Evolutionary conservation across 2,113 vertebrate species (phyloP), one percentile per base, ranked within the genome.

Genomic region (Anhinga anhinga): DNA sequence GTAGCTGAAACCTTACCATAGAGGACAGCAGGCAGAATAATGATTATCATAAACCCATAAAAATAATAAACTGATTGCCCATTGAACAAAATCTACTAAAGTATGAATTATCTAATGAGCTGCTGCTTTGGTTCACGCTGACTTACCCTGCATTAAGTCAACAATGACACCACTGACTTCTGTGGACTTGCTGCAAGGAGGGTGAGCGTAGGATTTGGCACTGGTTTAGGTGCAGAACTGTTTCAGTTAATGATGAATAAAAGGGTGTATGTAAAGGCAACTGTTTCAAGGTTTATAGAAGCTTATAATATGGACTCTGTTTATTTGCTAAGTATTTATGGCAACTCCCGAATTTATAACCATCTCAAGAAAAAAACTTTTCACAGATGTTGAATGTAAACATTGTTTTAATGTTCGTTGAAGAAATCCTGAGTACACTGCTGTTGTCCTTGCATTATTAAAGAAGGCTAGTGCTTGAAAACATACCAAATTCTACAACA

Each of bases 21-120:
- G 93, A 96, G 73, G 91, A 97, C 97, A 94, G 92, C 88, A 96
- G 94, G 86, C 59, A 96, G 86, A 96, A 92, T 88, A 91, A 95
- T 91, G 88, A 76, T 93, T 94, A 93, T 94, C 96, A 95, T 56
- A 66, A 94, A 95, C 59, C 63, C 81, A 65, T 86, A 87, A 88
- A 89, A 97, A 96, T 91, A 93, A 92, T 95, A 82, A 86, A 96
- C 42, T 77, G 84, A 94, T 95, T 90, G 56, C 32, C 90, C 58
- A 87, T 81, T 95, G 73, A 88, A 87, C 38, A 94, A 96, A 96
- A 86, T 83, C 40, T 71, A 32, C 78, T 90, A 88, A 90, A 88
- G 44, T 86, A 93, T 94, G 77, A 95, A 93, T 96, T 94, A 87
- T 94, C 94, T 96, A 91, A 95, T 67, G 78, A 96, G 88, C 55